Percentiles rank a stretch among this genome's conserved stretches.
phyloP scores from a whole-genome alignment of 2,113 vertebrate species.

The Ciconia maguari region DNA sequence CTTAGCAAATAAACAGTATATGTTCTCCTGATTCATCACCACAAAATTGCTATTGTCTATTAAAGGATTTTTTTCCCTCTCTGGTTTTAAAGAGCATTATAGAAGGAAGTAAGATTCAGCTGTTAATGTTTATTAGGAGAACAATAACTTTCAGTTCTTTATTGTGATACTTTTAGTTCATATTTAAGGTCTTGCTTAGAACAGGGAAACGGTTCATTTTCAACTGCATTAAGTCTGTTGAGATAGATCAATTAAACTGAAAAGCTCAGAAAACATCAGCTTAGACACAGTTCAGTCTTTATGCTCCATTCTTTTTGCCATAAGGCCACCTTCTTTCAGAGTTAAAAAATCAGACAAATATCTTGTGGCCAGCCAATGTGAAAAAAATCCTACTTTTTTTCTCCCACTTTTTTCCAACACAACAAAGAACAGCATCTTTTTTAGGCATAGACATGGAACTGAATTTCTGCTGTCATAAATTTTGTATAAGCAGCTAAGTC shows the following conservation, averaged over 20 bases:
- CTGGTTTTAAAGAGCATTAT: background rate
- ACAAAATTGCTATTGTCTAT: background rate
- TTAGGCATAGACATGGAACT: background rate
- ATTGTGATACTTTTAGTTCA: background rate
- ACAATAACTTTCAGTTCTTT: background rate
- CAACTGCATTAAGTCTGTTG: background rate
- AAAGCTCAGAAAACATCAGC: background rate
- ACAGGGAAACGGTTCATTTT: background rate
- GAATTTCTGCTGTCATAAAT: background rate
- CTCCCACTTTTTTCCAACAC: background rate
- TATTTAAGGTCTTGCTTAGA: background rate
- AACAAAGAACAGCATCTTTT: background rate
- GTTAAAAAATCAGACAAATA: background rate
- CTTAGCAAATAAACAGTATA: background rate
- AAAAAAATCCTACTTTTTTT: background rate
- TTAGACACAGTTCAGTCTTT: background rate
- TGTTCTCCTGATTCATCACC: background rate
- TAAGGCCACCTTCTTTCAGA: background rate
- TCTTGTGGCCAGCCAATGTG: background rate
- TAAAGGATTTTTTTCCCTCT: background rate
- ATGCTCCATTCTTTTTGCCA: background rate
- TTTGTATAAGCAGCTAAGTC: background rate
- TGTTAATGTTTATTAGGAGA: background rate
- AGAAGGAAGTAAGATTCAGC: background rate
- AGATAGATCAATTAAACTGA: background rate